Evolutionary conservation across 2,113 vertebrate species (phyloP), one percentile per base, ranked within the genome.

Genomic region (Gavialis gangeticus): DNA sequence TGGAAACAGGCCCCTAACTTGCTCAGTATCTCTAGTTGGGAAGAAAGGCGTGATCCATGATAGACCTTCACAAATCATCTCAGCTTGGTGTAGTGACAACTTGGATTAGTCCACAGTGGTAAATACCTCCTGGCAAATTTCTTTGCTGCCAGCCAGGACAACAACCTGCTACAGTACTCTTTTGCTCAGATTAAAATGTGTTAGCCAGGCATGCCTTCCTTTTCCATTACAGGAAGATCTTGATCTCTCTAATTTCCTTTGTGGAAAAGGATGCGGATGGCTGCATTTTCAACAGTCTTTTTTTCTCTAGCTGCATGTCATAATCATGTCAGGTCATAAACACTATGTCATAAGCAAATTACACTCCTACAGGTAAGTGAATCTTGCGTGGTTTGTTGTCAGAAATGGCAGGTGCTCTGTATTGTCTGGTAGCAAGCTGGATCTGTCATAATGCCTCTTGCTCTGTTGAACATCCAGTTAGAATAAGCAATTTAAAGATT

Each of bases 341-440:
- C 64, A 34, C 78, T 73, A 57, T 73, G 28, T 79, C 64, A 60
- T 87, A 89, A 84, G 73, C 54, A 84, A 79, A 87, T 89, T 84
- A 24, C 18, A 11, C 6, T 92, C 59, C 5, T 75, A 0, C 25
- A 14, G 28, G 54, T 34, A 55, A 91, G 24, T n/a, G 87, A 81
- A 75, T 60, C 93, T 71, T 77, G 67, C 79, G 85, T 90, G 82
- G 85, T 84, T 80, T 91, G 57, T 15, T 93, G 95, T 93, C 94
- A 95, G 27, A 96, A 92, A 64, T 92, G 67, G 94, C 87, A 85
- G 86, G 97, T 93, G 87, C 57, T 92, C 56, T 67, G 87, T 66
- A 90, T 83, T 63, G 55, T 30, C 84, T 88, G 30, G 34, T 62
- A 89, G 82, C 27, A 82, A 19, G 96, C 67, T 89, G 2, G 63